Percentiles rank a stretch among this genome's conserved stretches.
Evolutionary conservation across 2,888 invertebrate species (phyloP).

Genomic region (Ophonus ardosiacus): DNA sequence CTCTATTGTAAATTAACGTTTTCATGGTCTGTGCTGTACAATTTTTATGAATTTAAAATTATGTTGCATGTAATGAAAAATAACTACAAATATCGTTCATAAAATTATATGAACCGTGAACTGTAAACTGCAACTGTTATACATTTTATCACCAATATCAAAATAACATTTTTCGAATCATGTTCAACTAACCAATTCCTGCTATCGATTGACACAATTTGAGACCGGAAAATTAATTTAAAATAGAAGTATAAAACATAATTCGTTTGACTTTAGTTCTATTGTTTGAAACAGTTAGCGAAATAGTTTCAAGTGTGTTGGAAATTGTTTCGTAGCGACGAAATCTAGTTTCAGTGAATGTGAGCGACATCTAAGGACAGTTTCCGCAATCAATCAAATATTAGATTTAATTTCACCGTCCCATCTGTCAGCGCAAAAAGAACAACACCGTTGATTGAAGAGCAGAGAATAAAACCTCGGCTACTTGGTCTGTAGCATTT

Average conservation of each 20-base stretch:
- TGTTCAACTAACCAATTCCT: background rate
- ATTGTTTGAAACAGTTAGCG: background rate
- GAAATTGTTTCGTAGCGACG: conserved; percentile 1
- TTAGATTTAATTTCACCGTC: conserved; percentile 61
- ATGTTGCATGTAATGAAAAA: no score
- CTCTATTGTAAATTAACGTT: no score
- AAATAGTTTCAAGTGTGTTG: conserved; percentile 9
- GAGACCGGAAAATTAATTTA: background rate
- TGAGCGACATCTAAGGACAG: conserved; percentile 22
- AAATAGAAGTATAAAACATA: background rate
- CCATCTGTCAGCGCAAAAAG: conserved; percentile 54
- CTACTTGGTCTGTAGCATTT: background rate
- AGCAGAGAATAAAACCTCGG: background rate
- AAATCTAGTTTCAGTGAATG: conserved; percentile 34
- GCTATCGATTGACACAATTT: background rate
- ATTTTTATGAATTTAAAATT: no score
- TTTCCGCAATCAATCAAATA: conserved; percentile 59
- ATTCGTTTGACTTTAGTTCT: background rate
- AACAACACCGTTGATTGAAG: conserved; percentile 50
- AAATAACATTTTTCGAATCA: background rate
- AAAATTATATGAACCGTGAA: background rate
- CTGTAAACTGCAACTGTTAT: background rate
- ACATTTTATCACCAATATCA: background rate
- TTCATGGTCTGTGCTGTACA: no score
- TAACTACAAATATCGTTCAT: no score